Evolutionary conservation across 30 jellyfish, hydroid and myxozoan species (phyloP), one percentile per base, ranked within the genome.

Genomic region (Cassiopea andromeda): DNA sequence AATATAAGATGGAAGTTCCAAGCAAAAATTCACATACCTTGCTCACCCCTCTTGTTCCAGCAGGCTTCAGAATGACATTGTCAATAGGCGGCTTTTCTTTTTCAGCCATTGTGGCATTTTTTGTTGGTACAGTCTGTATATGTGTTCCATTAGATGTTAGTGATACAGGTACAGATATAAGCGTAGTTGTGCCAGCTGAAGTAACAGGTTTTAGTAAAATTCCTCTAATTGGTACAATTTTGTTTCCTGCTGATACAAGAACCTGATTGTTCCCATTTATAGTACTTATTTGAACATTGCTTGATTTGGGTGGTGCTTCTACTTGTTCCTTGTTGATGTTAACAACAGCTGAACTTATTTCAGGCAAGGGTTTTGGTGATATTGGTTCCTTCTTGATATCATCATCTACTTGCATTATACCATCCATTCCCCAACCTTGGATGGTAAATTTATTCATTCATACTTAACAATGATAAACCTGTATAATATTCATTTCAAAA

Each of bases 21-120:
- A 27, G 38, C 38, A 27, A 54, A 54, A 54, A 54, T 54, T 3
- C 64, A 54, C 64, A 54, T 54, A 93, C 98, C 96, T 82, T 88
- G 72, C 96, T 93, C n/a, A 87, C 94, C 13, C 97, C 97, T 48
- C 66, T 81, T 50, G 98, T 75, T 49, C 80, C 94, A 15, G 73
- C 16, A 14, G 45, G 82, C 15, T 66, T 77, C 44, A 50, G 49
- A 50, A 44, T 12, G 14, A 61, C 60, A 12, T 87, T 78, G 46
- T 48, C 78, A 1, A 50, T 48, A 43, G 61, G 7, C 7, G 94
- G 75, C 78, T 87, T 77, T 46, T 87, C 81, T 27, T 87, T 44
- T 46, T 75, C 88, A 14, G 82, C 78, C 45, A 72, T 84, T 44
- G 54, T 78, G 69, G 57, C 66, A 17, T 60, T 73, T 27, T 90